phyloP scores from a whole-genome alignment of 2,888 invertebrate species.

The Hemicrepidius hirtus region DNA sequence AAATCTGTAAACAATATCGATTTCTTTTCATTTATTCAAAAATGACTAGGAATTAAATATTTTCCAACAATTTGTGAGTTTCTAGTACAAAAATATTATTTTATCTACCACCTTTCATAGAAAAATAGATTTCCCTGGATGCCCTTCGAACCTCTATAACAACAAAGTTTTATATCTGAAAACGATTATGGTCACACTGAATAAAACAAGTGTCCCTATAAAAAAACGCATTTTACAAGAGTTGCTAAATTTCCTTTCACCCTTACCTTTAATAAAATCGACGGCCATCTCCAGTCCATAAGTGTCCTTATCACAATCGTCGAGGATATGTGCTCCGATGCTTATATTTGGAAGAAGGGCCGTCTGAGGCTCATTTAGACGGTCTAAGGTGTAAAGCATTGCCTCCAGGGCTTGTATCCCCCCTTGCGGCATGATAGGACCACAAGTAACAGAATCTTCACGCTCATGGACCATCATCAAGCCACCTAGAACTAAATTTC shows the following conservation, averaged over 20 bases:
- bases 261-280: conserved; percentile 96
- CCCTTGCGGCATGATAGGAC: conserved; percentile 96
- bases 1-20: too few species aligned
- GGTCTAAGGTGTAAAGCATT: conserved; percentile 93
- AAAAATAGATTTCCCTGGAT: too few species aligned
- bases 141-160: conserved; percentile 4
- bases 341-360: conserved; percentile 85
- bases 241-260: conserved; percentile 18
- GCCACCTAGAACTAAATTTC: conserved; percentile 91
- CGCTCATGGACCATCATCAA: conserved; percentile 97
- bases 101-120: too few species aligned
- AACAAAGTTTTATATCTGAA: conserved; percentile 6
- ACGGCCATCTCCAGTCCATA: conserved; percentile 97
- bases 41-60: too few species aligned
- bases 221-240: conserved; percentile 5
- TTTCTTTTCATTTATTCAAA: too few species aligned
- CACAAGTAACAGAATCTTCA: conserved; percentile 90
- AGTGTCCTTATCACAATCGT: conserved; percentile 97
- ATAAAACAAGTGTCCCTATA: conserved; percentile 19
- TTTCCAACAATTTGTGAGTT: too few species aligned
- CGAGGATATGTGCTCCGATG: conserved; percentile 91
- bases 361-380: conserved; percentile 79
- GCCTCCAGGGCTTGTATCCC: conserved; percentile 92
- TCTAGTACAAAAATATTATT: too few species aligned
- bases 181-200: conserved; percentile 7